These are phyloP conservation scores for Sigmodon hispidus DNA, from an alignment of 2,113 vertebrate species.

Conservation along the genomic window DNA sequence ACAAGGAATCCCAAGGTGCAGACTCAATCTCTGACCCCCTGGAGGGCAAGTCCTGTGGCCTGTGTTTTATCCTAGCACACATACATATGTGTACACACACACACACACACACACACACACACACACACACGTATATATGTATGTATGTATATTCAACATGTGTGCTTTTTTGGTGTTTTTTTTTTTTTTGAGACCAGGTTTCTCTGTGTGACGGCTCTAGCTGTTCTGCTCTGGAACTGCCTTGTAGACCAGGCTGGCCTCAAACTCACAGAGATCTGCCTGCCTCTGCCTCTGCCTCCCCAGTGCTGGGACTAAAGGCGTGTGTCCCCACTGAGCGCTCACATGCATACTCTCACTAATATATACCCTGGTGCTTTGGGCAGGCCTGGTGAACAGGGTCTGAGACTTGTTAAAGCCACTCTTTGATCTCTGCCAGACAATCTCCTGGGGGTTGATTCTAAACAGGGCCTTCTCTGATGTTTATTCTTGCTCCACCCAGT, in stretches of 20 bases:
- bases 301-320: too few species aligned
- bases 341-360: not conserved
- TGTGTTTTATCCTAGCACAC: not conserved
- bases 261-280: not conserved
- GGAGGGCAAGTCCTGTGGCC: not conserved
- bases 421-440: not conserved
- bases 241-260: not conserved
- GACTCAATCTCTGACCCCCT: not conserved
- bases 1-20: too few species aligned
- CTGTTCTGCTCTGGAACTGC: not conserved
- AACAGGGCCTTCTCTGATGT: not conserved
- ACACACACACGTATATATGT: not conserved
- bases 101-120: not conserved
- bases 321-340: not conserved
- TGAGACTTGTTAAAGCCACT: not conserved
- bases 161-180: too few species aligned
- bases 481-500: conserved; percentile 82
- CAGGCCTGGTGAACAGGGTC: not conserved
- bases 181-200: not conserved
- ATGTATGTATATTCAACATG: not conserved
- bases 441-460: not conserved
- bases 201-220: not conserved
- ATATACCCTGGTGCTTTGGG: not conserved
- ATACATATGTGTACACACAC: too few species aligned
- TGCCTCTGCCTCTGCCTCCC: not conserved